These are phyloP conservation scores for Gymnocephalus cernua DNA, from an alignment of 2,113 vertebrate species.

Conservation along the genomic window DNA sequence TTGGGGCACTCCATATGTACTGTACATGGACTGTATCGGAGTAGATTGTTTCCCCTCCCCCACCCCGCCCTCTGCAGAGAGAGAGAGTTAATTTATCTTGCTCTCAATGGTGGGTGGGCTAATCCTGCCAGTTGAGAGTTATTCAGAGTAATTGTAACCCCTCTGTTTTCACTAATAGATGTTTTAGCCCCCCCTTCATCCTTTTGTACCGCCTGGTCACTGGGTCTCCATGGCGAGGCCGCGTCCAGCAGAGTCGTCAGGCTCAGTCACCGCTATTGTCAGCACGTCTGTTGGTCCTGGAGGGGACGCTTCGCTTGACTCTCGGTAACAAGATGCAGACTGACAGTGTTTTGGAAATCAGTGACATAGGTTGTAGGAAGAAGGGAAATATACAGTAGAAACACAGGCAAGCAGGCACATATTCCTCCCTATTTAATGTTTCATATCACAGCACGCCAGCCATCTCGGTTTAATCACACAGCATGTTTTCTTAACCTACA, in stretches of 20 bases:
- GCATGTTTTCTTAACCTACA: conserved; percentile 55
- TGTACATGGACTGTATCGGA: conserved; percentile 56
- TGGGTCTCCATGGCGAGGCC: conserved; percentile 40
- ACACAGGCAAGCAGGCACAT: neutral
- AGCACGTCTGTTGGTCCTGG: conserved; percentile 41
- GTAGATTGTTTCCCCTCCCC: conserved; percentile 19
- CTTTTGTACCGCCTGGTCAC: conserved; percentile 59
- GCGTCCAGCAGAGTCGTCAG: conserved; percentile 38
- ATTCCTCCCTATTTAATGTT: conserved; percentile 16
- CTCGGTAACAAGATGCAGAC: conserved; percentile 22
- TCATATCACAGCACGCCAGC: conserved; percentile 8
- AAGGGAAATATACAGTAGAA: neutral
- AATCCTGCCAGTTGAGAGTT: conserved; percentile 67
- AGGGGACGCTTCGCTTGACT: conserved; percentile 33
- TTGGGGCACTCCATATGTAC: conserved; percentile 27
- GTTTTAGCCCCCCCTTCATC: conserved; percentile 35
- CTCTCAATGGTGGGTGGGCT: conserved; percentile 69
- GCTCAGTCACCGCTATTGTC: conserved; percentile 36
- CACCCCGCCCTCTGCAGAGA: conserved; percentile 4
- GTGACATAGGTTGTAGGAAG: neutral
- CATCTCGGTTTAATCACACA: conserved; percentile 48
- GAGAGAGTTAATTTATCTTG: conserved; percentile 68
- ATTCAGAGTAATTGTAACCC: conserved; percentile 73
- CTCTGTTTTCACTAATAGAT: conserved; percentile 66
- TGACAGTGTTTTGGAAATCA: conserved; percentile 14